A percentile compares a stretch with the other conserved stretches of the same genome.
Conservation (phyloP, 1,140 invertebrate species). For the Listronotus oregonensis region DNA sequence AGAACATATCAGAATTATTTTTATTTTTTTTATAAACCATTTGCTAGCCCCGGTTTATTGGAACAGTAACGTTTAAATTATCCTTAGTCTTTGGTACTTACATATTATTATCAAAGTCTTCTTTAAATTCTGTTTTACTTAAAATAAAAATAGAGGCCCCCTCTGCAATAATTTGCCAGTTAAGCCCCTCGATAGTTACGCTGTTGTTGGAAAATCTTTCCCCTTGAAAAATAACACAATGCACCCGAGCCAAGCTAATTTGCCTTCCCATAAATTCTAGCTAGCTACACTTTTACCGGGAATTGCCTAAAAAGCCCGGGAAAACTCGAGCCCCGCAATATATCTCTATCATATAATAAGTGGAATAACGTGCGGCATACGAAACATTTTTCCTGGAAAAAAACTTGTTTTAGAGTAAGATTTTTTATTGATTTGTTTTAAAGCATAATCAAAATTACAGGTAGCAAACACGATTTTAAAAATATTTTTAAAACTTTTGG, state of each 20-base stretch:
- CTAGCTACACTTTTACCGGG: conserved; percentile 33
- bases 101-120: no score
- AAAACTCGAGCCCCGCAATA: conserved; percentile 33
- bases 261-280: conserved; percentile 34
- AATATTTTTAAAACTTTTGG: no score
- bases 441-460: no score
- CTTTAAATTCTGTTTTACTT: no score
- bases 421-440: no score
- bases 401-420: conserved; percentile 3
- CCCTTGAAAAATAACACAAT: conserved; percentile 27
- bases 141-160: background rate
- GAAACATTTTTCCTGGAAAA: background rate
- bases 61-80: no score
- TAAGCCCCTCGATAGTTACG: conserved; percentile 27
- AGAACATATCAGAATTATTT: no score
- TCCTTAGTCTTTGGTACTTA: no score
- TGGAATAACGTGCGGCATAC: conserved; percentile 41
- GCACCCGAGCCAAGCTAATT: conserved; percentile 31
- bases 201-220: conserved; percentile 24
- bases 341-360: conserved; percentile 48
- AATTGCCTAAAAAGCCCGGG: conserved; percentile 32
- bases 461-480: no score
- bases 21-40: no score
- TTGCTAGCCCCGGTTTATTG: no score
- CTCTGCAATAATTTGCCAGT: conserved; percentile 14